Evolutionary conservation across 92 coral and sea anemone genomes (phyloP).

Genomic region (Pocillopora grandis): DNA sequence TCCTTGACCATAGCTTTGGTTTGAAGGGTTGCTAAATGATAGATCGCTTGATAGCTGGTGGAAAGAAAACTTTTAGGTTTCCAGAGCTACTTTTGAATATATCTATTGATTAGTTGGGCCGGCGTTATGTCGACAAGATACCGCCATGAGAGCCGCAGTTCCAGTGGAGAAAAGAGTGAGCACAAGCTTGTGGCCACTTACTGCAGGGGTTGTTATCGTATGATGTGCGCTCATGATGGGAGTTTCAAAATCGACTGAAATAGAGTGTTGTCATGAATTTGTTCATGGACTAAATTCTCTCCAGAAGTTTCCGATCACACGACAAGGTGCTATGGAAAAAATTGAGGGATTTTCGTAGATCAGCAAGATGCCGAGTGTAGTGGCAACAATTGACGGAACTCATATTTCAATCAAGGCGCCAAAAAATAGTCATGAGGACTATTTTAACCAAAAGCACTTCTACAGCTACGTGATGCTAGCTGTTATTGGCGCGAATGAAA

Average conservation of each 20-base stretch:
- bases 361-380: neutral
- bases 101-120: conserved; percentile 42
- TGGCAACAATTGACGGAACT: too few relatives aligned
- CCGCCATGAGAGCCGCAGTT: conserved; percentile 22
- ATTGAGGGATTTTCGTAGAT: conserved; percentile 35
- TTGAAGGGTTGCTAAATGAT: neutral
- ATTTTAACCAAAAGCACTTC: too few relatives aligned
- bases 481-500: neutral
- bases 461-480: conserved; percentile 11
- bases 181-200: conserved; percentile 4
- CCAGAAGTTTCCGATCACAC: conserved; percentile 39
- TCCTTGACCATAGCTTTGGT: conserved; percentile 61
- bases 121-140: conserved; percentile 35
- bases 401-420: too few relatives aligned
- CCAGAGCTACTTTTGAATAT: conserved; percentile 15
- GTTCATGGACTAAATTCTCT: conserved; percentile 5
- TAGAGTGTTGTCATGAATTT: conserved; percentile 38
- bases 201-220: neutral
- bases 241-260: conserved; percentile 34
- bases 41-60: too few relatives aligned
- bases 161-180: conserved; percentile 18
- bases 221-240: conserved; percentile 38
- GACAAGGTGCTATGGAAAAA: conserved; percentile 20
- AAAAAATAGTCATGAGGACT: too few relatives aligned
- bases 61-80: too few relatives aligned